These are phyloP conservation scores for Drosophila paracracens DNA, from an alignment of 2,888 invertebrate species.

Conservation along the genomic window DNA sequence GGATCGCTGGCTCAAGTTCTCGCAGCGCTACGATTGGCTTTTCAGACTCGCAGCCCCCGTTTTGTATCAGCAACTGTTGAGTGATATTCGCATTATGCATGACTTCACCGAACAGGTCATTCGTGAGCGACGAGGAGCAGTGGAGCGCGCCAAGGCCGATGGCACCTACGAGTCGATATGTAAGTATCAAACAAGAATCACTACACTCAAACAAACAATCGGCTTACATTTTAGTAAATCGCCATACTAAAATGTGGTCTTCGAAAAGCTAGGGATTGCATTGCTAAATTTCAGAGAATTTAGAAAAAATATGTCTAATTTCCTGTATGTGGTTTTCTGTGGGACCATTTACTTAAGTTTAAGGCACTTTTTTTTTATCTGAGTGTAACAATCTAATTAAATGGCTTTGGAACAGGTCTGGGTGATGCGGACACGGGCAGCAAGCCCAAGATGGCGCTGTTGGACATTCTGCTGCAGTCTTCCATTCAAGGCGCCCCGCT, in stretches of 20 bases:
- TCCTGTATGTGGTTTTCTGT: background rate
- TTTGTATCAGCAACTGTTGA: conserved; percentile 50
- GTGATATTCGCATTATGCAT: conserved; percentile 70
- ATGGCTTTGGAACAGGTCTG: conserved; percentile 30
- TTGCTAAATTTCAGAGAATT: background rate
- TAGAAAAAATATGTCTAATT: background rate
- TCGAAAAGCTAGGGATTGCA: no score
- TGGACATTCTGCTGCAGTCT: conserved; percentile 88
- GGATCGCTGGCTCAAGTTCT: conserved; percentile 71
- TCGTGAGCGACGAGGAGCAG: conserved; percentile 60
- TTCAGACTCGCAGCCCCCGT: conserved; percentile 65
- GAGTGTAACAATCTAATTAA: background rate
- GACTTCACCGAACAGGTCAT: conserved; percentile 77
- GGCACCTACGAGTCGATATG: conserved; percentile 60
- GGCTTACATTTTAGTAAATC: background rate
- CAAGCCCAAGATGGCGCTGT: conserved; percentile 87
- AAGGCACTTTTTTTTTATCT: background rate
- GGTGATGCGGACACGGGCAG: conserved; percentile 84
- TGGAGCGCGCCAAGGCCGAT: conserved; percentile 65
- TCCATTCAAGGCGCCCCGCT: conserved; percentile 86
- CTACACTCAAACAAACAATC: background rate
- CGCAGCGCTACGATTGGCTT: conserved; percentile 72
- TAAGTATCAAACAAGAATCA: conserved; percentile 42
- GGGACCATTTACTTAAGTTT: background rate
- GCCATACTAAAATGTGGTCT: background rate